A percentile compares a stretch with the other conserved stretches of the same genome.
These are phyloP conservation scores for Lycorma delicatula DNA, from an alignment of 1,140 invertebrate species.

Conservation along the genomic window DNA sequence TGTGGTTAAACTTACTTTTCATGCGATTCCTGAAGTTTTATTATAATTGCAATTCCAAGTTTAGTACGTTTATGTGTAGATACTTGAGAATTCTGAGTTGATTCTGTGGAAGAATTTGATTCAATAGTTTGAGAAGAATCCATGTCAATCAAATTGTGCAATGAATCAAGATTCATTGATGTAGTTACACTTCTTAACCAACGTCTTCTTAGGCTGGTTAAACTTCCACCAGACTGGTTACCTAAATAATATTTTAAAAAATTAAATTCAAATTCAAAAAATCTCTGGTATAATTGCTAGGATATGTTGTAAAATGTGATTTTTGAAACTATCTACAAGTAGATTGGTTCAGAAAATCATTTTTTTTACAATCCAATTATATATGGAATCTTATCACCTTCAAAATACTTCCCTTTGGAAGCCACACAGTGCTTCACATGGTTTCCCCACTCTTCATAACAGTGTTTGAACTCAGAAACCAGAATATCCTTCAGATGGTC, in stretches of 20 bases:
- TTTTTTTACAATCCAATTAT: not conserved
- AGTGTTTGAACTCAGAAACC: too few species aligned
- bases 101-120: too few species aligned
- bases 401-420: not conserved
- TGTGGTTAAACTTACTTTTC: slow-evolving; percentile 10
- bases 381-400: not conserved
- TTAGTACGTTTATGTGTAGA: not conserved
- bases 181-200: slow-evolving; percentile 32
- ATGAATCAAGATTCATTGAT: not conserved
- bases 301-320: not conserved
- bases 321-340: not conserved
- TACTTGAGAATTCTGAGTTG: too few species aligned
- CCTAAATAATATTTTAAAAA: not conserved
- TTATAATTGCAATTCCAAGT: slow-evolving; percentile 2
- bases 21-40: not conserved
- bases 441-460: too few species aligned
- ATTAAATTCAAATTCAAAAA: not conserved
- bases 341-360: not conserved
- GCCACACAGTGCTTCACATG: too few species aligned
- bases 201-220: slow-evolving; percentile 24
- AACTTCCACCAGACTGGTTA: slow-evolving; percentile 8
- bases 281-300: not conserved
- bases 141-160: too few species aligned
- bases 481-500: too few species aligned
- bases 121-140: too few species aligned